Evolutionary conservation across 35 echinoderm and acorn worm genomes (phyloP), one percentile per base, ranked within the genome.

Genomic region (Lytechinus pictus): DNA sequence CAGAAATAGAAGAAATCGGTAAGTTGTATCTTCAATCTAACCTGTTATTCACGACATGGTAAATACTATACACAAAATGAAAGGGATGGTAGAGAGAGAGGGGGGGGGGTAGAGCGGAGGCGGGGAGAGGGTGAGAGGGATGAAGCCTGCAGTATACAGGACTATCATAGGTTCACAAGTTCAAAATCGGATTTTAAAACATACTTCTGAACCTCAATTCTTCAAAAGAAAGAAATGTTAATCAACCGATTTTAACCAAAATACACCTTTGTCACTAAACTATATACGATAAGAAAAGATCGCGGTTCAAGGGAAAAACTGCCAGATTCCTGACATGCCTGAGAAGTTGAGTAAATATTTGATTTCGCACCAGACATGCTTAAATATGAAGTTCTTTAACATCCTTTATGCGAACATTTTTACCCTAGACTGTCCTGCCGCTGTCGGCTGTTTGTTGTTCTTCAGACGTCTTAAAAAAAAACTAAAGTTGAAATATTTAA

Each of bases 331-430:
- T 24, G 66, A 79, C 19, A 79, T 24, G n/a, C 66, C 66, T 24
- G 66, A 79, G 66, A 79, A 79, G n/a, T 44, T 24, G 66, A 79
- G 66, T 79, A 79, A 79, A 79, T 79, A 79, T 79, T 79, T 79
- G 66, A 79, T 79, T 79, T 79, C 66, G 21, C 66, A 79, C 66
- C 2, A 9, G 6, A 44, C 33, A 44, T 44, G 33, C 33, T 44
- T 24, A 79, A 79, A 24, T 79, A 1, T n/a, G 21, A 79, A 79
- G 8, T 24, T 79, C 16, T 79, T 24, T n/a, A 79, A 16, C 66
- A 79, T 6, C 4, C 16, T 79, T 24, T 16, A 4, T 79, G n/a
- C 66, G 8, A 79, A 44, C 33, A 44, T 44, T 44, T 44, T 44
- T 44, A 44, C 33, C 33, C 33, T 0, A 79, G 66, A 6, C 66